Conservation (phyloP, 2,888 invertebrate species). For the Erebia palarica region DNA sequence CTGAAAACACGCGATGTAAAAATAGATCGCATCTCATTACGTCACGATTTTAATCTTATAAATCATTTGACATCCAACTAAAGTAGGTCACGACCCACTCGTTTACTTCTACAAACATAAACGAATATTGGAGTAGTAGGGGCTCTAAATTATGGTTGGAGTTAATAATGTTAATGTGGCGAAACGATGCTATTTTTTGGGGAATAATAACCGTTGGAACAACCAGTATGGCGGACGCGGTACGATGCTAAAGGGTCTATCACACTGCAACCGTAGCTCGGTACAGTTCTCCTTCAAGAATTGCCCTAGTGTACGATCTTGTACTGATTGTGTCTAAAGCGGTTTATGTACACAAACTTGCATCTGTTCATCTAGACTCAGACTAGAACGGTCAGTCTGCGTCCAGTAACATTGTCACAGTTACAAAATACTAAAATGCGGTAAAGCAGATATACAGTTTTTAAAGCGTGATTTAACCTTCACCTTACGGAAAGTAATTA, state of each 20-base stretch:
- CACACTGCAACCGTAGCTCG: too few species aligned
- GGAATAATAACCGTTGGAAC: constrained; percentile 42
- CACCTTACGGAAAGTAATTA: too few species aligned
- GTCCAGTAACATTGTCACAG: too few species aligned
- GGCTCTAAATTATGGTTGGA: constrained; percentile 23
- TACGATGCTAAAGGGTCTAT: background rate
- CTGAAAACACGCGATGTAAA: constrained; percentile 17
- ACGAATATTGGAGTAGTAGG: constrained; percentile 20
- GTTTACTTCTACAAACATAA: constrained; percentile 19
- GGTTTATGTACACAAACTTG: too few species aligned
- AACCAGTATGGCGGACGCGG: constrained; percentile 63
- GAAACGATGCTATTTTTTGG: constrained; percentile 35
- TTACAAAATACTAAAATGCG: too few species aligned
- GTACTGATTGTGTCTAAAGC: too few species aligned
- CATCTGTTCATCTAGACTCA: too few species aligned
- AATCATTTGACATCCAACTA: constrained; percentile 16
- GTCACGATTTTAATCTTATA: constrained; percentile 24
- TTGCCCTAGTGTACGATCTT: too few species aligned
- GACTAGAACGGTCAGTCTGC: too few species aligned
- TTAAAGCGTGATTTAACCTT: too few species aligned
- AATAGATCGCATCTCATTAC: constrained; percentile 23
- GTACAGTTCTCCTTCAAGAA: too few species aligned
- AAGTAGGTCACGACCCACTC: constrained; percentile 26
- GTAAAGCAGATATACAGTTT: too few species aligned
- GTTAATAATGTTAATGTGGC: constrained; percentile 34